Base-by-base conservation (phyloP, 2,888 invertebrate genomes). In the Eledona agricola region DNA sequence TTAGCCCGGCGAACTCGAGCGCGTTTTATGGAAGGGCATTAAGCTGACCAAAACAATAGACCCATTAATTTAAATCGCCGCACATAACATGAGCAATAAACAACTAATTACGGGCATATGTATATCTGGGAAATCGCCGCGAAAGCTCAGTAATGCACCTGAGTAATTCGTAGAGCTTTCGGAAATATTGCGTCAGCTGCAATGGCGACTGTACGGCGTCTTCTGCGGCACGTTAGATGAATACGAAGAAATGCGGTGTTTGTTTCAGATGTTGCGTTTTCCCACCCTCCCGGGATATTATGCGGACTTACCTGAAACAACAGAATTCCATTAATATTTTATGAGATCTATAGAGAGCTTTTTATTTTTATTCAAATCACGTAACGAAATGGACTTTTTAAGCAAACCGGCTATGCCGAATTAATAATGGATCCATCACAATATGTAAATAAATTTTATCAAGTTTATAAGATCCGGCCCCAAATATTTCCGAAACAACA, bases 301-400 rank as follows among this genome's bases (percentile, higher is more conserved):
- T 51, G 52, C 45, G 34, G 50, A 35, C 64, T 64, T 64, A 65
- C 66, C 66, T 65, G 66, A 57, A 66, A 66, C 62, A 66, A 65
- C 62, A 64, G 58, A 63, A 60, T 59, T 55, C 61, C 61, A 64
- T 65, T 62, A 64, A 65, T 65, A 66, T 64, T 66, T 63, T 55
- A 62, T 62, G 62, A 59, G 58, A 60, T 56, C 53, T 59, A 55
- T 58, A 56, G 57, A 62, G 56, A 54, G 58, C 51, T 55, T 52
- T 60, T 58, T 58, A 58, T 57, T 60, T 58, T 60, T 56, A 58
- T 60, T 60, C 57, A 58, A 60, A 60, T 60, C 56, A 42, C 31
- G 49, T 51, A 45, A 56, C 53, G 31, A 51, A 60, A 59, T 57
- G 57, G 55, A 59, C 55, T 57, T 54, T 53, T 49, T 47, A 56